phyloP scores from a whole-genome alignment of 1,140 invertebrate species.

The Drosophila suzukii region DNA sequence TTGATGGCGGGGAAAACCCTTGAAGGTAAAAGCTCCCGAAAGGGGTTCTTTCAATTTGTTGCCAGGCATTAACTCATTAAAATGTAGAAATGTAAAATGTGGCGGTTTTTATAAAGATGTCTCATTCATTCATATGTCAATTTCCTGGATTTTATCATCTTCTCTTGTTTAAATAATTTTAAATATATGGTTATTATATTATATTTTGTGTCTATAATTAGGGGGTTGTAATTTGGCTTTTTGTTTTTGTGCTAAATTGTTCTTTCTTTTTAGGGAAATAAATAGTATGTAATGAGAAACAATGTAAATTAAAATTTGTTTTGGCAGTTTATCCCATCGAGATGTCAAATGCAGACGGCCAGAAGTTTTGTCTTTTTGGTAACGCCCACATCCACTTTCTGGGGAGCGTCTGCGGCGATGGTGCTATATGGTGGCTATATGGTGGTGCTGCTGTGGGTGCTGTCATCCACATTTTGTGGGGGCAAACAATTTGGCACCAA shows the following conservation, averaged over 20 bases:
- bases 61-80: background rate
- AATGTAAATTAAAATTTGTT: constrained; percentile 4
- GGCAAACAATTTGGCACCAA: constrained; percentile 76
- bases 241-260: background rate
- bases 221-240: background rate
- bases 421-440: background rate
- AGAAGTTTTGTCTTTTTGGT: constrained; percentile 6
- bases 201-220: too few relatives aligned
- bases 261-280: background rate
- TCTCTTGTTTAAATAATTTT: too few relatives aligned
- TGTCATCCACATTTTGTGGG: constrained; percentile 71
- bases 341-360: constrained; percentile 1
- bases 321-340: background rate
- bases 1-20: background rate
- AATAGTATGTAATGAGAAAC: background rate
- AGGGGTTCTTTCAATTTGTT: background rate
- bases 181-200: too few relatives aligned
- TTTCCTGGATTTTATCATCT: too few relatives aligned
- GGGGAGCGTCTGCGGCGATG: constrained; percentile 10
- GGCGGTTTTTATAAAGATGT: too few relatives aligned
- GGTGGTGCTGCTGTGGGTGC: constrained; percentile 56
- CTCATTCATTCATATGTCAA: too few relatives aligned
- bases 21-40: constrained; percentile 1
- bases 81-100: too few relatives aligned
- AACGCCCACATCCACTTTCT: constrained; percentile 50